These are phyloP conservation scores for Haemorhous mexicanus DNA, from an alignment of 2,113 vertebrate species.

Conservation along the genomic window DNA sequence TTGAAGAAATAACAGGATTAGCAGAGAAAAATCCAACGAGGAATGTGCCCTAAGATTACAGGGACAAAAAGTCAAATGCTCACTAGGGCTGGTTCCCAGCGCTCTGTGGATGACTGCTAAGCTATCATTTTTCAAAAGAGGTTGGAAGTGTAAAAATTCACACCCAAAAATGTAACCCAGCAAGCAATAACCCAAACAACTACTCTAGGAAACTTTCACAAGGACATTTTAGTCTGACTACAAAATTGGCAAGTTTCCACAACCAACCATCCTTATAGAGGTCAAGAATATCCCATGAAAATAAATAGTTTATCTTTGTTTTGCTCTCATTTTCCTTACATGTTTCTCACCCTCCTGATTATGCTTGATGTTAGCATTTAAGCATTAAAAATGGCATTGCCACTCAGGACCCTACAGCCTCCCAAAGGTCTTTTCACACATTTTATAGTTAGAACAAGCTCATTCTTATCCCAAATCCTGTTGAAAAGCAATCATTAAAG, in stretches of 20 bases:
- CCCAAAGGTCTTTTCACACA: not conserved
- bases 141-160: not conserved
- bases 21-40: not conserved
- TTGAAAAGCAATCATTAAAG: not conserved
- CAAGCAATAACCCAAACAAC: not conserved
- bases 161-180: not conserved
- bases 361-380: not conserved
- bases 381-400: not conserved
- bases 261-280: not conserved
- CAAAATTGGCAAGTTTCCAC: not conserved
- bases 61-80: not conserved
- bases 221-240: not conserved
- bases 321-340: not conserved
- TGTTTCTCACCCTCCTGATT: not conserved
- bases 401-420: not conserved
- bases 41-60: not conserved
- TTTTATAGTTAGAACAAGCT: not conserved
- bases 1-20: conserved; percentile 14
- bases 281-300: not conserved
- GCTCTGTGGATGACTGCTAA: not conserved
- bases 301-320: not conserved
- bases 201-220: not conserved
- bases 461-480: not conserved
- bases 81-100: not conserved
- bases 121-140: not conserved